A percentile compares a stretch with the other conserved stretches of the same genome.
phyloP scores from a whole-genome alignment of 2,888 invertebrate genomes.

The Oscheius sp. region DNA sequence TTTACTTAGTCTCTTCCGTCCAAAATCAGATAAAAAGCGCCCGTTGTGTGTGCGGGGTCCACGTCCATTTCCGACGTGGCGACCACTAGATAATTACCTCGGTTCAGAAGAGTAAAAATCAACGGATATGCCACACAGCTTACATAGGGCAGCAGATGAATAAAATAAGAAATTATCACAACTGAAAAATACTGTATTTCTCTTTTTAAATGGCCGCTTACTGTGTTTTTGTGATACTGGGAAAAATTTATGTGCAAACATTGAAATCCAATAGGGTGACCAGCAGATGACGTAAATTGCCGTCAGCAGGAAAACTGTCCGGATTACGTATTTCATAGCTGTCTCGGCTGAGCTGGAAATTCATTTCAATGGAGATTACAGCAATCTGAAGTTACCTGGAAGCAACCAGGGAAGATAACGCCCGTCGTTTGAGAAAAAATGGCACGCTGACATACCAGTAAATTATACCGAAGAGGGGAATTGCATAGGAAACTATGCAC shows the following conservation, averaged over 20 bases:
- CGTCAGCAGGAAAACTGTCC: slow-evolving; percentile 69
- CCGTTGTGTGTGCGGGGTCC: neutral
- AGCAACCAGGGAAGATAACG: slow-evolving; percentile 62
- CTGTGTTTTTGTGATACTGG: slow-evolving; percentile 54
- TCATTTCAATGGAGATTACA: neutral
- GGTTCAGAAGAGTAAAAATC: slow-evolving; percentile 68
- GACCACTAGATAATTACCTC: slow-evolving; percentile 38
- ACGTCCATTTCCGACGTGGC: neutral
- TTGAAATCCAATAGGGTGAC: slow-evolving; percentile 67
- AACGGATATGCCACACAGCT: slow-evolving; percentile 71
- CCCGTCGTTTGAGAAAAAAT: slow-evolving; percentile 68
- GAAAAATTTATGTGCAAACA: slow-evolving; percentile 63
- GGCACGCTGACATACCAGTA: slow-evolving; percentile 73
- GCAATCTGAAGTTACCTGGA: slow-evolving; percentile 41
- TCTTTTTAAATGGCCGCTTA: slow-evolving; percentile 38
- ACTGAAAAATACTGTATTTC: slow-evolving; percentile 57
- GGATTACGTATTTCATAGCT: slow-evolving; percentile 69
- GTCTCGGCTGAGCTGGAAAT: slow-evolving; percentile 62
- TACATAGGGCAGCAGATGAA: slow-evolving; percentile 71
- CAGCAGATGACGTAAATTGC: slow-evolving; percentile 71
- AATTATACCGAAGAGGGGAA: slow-evolving; percentile 70
- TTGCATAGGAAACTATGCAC: slow-evolving; percentile 66
- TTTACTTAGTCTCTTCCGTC: neutral
- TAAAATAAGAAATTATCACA: slow-evolving; percentile 69
- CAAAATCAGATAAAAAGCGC: slow-evolving; percentile 2